Percentiles rank a stretch among this genome's conserved stretches.
Evolutionary conservation across 2,113 vertebrate species (phyloP).

Genomic region (Pelmatolapia mariae): DNA sequence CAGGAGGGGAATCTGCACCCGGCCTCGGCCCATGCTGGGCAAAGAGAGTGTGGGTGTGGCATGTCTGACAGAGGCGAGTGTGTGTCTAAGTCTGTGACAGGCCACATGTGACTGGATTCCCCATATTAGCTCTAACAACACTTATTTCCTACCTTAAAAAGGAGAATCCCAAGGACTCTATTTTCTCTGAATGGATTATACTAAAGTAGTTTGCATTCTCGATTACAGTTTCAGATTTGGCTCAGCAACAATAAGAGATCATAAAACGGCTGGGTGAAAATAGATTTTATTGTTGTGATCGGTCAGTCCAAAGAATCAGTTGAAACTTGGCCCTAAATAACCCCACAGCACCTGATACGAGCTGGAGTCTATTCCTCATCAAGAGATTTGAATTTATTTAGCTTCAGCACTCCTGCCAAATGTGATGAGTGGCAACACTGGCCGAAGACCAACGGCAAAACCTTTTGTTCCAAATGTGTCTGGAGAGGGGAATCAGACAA

Average conservation of each 20-base stretch:
- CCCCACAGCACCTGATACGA: not conserved
- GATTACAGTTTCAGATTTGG: not conserved
- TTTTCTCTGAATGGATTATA: not conserved
- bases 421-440: not conserved
- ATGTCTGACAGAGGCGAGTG: not conserved
- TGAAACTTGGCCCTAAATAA: not conserved
- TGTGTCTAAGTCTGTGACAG: not conserved
- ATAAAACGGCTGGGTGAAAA: not conserved
- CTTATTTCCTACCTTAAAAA: not conserved
- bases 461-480: not conserved
- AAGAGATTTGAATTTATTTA: not conserved
- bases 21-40: conserved; percentile 45
- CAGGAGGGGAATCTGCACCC: conserved; percentile 44
- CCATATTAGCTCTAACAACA: not conserved
- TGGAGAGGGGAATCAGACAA: not conserved
- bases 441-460: not conserved
- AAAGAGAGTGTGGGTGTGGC: conserved; percentile 21
- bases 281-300: not conserved
- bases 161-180: not conserved
- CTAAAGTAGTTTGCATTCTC: not conserved
- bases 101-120: conserved; percentile 15
- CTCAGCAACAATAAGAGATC: not conserved
- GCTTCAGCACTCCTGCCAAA: conserved; percentile 5
- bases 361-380: not conserved
- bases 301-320: not conserved